Conservation (phyloP, 1,140 invertebrate species). For the Helicorthomorpha holstii region DNA sequence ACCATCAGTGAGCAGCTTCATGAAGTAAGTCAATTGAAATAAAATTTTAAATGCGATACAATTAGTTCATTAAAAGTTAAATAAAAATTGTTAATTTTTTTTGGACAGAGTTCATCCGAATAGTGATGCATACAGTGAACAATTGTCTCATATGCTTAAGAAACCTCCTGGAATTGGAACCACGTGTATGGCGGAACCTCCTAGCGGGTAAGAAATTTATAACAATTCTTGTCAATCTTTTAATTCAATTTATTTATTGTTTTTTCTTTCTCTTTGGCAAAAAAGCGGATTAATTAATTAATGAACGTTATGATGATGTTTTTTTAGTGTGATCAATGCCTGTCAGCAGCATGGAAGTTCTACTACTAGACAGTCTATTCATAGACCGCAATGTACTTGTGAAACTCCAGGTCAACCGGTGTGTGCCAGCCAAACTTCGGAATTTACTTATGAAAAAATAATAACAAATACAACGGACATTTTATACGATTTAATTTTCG, state of each 20-base stretch:
- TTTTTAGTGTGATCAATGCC: too few relatives aligned
- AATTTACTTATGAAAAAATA: conserved; percentile 14
- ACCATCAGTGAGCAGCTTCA: conserved; percentile 14
- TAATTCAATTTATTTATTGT: neutral
- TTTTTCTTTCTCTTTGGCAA: neutral
- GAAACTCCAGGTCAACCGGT: neutral
- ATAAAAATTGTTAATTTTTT: neutral
- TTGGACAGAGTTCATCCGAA: neutral
- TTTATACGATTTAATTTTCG: conserved; percentile 27
- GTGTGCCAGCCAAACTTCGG: conserved; percentile 11
- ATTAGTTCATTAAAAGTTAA: too few relatives aligned
- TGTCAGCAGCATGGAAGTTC: too few relatives aligned
- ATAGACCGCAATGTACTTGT: neutral
- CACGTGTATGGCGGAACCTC: neutral
- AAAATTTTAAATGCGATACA: too few relatives aligned
- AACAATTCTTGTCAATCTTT: neutral
- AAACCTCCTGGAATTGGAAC: conserved; percentile 1
- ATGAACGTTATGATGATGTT: too few relatives aligned
- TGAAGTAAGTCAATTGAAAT: neutral
- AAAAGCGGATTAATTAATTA: too few relatives aligned
- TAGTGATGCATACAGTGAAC: too few relatives aligned
- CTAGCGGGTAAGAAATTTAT: too few relatives aligned
- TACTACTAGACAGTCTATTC: neutral
- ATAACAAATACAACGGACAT: conserved; percentile 12
- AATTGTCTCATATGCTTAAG: too few relatives aligned